phyloP scores from a whole-genome alignment of 2,113 vertebrate species.

The Raja brachyura region DNA sequence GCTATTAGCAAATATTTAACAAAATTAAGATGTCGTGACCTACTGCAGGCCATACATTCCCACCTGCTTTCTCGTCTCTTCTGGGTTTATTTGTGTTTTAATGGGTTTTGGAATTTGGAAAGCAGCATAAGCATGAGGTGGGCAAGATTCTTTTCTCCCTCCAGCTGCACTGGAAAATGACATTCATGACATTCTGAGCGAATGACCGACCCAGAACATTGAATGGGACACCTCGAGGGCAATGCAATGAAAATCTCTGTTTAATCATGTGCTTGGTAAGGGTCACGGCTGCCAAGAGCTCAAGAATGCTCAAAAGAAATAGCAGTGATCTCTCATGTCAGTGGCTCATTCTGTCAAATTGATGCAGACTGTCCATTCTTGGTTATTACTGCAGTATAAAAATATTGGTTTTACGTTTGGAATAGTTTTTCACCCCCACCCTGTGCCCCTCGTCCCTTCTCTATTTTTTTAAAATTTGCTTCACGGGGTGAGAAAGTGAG shows the following conservation, averaged over 20 bases:
- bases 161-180: slow-evolving; percentile 41
- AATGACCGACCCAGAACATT: slow-evolving; percentile 42
- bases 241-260: slow-evolving; percentile 21
- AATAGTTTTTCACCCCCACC: slow-evolving; percentile 38
- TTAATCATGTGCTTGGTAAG: neutral
- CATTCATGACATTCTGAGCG: slow-evolving; percentile 38
- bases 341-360: slow-evolving; percentile 35
- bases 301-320: slow-evolving; percentile 18
- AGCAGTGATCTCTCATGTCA: slow-evolving; percentile 38
- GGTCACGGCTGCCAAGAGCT: slow-evolving; percentile 25
- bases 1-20: neutral
- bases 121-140: slow-evolving; percentile 27
- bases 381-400: slow-evolving; percentile 53
- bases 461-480: slow-evolving; percentile 83
- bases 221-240: slow-evolving; percentile 39
- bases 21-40: slow-evolving; percentile 26
- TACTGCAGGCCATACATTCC: slow-evolving; percentile 20
- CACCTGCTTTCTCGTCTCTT: slow-evolving; percentile 22
- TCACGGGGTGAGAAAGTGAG: slow-evolving; percentile 84
- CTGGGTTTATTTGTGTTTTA: slow-evolving; percentile 23
- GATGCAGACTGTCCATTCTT: slow-evolving; percentile 31
- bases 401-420: slow-evolving; percentile 76
- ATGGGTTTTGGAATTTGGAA: slow-evolving; percentile 33
- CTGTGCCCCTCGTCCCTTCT: slow-evolving; percentile 43
- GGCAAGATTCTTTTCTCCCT: slow-evolving; percentile 39